Conservation (phyloP, 2,888 invertebrate genomes). For the Phaedon cochleariae region DNA sequence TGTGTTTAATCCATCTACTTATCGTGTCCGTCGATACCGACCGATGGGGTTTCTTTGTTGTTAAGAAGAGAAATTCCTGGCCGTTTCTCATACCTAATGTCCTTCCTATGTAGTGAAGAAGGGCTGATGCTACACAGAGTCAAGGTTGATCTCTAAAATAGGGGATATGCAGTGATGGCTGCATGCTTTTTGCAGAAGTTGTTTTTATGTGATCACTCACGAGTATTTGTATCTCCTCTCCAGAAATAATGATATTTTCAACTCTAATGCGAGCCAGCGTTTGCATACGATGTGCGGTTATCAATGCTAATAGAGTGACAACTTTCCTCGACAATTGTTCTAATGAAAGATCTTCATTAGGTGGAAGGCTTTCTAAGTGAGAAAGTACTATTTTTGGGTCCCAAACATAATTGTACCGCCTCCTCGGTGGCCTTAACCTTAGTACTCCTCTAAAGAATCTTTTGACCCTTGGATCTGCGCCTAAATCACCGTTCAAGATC, state of each 20-base stretch:
- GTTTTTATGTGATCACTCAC: no score
- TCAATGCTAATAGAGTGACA: constrained; percentile 1
- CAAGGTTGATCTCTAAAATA: no score
- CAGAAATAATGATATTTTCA: not conserved
- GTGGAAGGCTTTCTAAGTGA: not conserved
- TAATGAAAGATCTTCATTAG: not conserved
- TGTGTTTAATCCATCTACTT: no score
- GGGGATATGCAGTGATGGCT: no score
- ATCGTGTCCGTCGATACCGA: no score
- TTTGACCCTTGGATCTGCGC: not conserved
- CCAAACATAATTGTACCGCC: no score
- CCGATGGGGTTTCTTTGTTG: no score
- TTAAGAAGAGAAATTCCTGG: no score
- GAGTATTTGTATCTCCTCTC: not conserved
- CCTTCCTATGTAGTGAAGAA: no score
- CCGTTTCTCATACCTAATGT: no score
- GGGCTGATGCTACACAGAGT: no score
- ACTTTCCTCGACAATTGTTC: not conserved
- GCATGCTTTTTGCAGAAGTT: no score
- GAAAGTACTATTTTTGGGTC: not conserved
- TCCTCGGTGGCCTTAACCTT: not conserved
- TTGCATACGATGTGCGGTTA: constrained; percentile 8
- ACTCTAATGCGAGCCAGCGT: not conserved
- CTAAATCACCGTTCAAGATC: not conserved
- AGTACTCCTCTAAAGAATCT: not conserved